A percentile compares a stretch with the other conserved stretches of the same genome.
Evolutionary conservation across 2,888 invertebrate genomes (phyloP).

Genomic region (Rhimphoctona megacephalus): DNA sequence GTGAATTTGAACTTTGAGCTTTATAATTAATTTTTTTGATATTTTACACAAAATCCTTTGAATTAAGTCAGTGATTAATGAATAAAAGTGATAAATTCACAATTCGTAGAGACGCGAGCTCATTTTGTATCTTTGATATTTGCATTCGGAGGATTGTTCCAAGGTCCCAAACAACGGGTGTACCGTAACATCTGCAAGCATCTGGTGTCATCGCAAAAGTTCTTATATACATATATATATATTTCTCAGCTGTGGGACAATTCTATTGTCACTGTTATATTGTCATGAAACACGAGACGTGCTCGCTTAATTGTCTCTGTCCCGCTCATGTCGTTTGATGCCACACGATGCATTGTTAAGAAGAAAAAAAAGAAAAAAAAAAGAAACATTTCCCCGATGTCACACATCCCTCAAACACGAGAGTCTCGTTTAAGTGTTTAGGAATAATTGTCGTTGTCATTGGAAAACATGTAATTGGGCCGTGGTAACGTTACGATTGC

Average conservation of each 20-base stretch:
- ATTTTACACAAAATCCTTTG: not conserved
- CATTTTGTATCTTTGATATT: conserved; percentile 2
- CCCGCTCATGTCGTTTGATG: conserved; percentile 40
- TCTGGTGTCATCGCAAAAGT: conserved; percentile 39
- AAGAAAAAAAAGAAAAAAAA: conserved; percentile 16
- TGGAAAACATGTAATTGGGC: conserved; percentile 46
- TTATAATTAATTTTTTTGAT: no score
- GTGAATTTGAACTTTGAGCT: no score
- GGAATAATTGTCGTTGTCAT: conserved; percentile 48
- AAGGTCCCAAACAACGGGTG: conserved; percentile 30
- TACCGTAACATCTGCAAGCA: conserved; percentile 49
- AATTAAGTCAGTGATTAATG: not conserved
- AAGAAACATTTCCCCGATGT: conserved; percentile 7
- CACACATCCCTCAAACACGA: conserved; percentile 2
- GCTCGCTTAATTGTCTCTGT: conserved; percentile 51
- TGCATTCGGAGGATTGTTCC: conserved; percentile 33
- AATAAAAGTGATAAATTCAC: not conserved
- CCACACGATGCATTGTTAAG: conserved; percentile 47
- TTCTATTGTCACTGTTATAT: conserved; percentile 60
- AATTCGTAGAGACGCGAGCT: not conserved
- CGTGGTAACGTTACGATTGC: conserved; percentile 24
- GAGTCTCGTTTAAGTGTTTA: conserved; percentile 31
- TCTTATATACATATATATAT: not conserved
- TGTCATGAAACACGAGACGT: conserved; percentile 53
- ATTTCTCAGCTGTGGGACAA: conserved; percentile 45